Evolutionary conservation across 2,113 vertebrate genomes (phyloP).

Genomic region (Lamprotornis superbus): DNA sequence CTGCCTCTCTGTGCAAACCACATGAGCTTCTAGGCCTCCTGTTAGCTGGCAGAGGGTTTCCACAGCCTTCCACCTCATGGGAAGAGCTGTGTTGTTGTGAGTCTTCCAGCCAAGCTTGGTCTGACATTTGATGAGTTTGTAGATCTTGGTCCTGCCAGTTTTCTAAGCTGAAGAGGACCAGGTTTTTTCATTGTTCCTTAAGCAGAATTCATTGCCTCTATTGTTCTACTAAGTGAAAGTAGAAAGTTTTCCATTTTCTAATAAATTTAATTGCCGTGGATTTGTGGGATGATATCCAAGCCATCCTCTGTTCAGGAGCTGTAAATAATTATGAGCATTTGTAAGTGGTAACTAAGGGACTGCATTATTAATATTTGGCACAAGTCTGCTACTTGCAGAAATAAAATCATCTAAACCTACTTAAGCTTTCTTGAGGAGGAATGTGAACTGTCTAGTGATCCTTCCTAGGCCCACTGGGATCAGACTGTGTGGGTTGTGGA

Average conservation of each 20-base stretch:
- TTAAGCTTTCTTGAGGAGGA: background rate
- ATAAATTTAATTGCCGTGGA: background rate
- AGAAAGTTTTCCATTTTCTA: conserved; percentile 25
- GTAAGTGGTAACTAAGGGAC: conserved; percentile 41
- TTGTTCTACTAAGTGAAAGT: background rate
- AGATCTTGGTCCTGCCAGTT: background rate
- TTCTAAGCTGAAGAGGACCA: background rate
- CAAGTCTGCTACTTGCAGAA: conserved; percentile 1
- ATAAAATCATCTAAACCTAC: conserved; percentile 18
- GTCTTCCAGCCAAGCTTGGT: background rate
- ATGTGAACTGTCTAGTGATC: conserved; percentile 17
- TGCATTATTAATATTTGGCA: conserved; percentile 12
- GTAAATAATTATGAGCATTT: conserved; percentile 38
- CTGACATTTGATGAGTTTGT: background rate
- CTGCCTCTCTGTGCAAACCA: background rate
- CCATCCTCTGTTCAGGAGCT: conserved; percentile 3
- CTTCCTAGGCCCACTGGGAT: conserved; percentile 1
- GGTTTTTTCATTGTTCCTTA: background rate
- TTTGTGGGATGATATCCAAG: conserved; percentile 20
- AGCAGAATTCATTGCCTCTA: background rate
- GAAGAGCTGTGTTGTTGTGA: background rate
- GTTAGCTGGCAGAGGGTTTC: background rate
- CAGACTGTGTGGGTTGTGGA: background rate
- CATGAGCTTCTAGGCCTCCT: background rate
- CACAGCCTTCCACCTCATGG: background rate